Conservation (phyloP, 2,113 vertebrate species). For the Rutilus rutilus region DNA sequence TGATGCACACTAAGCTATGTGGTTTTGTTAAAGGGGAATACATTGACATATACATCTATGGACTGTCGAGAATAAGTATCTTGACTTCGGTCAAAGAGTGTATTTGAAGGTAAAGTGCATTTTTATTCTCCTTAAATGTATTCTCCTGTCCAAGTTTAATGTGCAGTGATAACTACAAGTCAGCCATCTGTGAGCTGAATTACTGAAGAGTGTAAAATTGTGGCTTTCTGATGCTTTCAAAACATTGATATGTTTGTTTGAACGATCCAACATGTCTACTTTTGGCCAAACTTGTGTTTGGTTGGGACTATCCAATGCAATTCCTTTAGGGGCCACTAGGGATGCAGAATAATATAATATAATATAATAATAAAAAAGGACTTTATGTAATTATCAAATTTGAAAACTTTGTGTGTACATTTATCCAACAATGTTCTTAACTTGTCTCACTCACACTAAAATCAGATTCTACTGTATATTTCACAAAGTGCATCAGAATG, state of each 20-base stretch:
- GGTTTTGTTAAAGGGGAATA: not conserved
- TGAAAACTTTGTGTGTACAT: too few relatives aligned
- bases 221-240: not conserved
- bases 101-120: not conserved
- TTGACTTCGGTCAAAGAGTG: not conserved
- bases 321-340: not conserved
- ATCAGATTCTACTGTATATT: not conserved
- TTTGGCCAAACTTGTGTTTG: not conserved
- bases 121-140: not conserved
- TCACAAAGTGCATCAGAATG: not conserved
- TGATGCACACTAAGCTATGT: not conserved
- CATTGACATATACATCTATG: not conserved
- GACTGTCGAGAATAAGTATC: not conserved
- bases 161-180: not conserved
- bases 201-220: not conserved
- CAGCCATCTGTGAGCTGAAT: not conserved
- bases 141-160: not conserved
- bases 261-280: not conserved
- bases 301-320: not conserved
- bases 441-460: too few relatives aligned
- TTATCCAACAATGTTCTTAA: too few relatives aligned
- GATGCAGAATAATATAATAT: not conserved
- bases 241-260: not conserved
- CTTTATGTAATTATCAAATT: too few relatives aligned
- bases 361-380: not conserved